Evolutionary conservation across 2,113 vertebrate species (phyloP).

Genomic region (Rhipidura dahli): DNA sequence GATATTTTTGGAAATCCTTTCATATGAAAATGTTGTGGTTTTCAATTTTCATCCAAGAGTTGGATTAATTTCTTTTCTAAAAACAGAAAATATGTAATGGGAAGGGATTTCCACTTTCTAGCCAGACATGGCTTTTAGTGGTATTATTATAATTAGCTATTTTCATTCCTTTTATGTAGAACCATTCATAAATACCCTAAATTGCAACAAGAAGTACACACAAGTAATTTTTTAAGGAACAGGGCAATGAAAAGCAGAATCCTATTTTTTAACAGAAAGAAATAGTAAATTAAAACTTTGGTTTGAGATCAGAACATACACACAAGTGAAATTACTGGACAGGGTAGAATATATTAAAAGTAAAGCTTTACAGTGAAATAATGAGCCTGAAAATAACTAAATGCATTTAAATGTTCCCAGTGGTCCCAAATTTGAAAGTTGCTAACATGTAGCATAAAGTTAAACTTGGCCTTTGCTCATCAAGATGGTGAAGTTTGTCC

Average conservation of each 20-base stretch:
- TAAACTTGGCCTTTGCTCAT: neutral
- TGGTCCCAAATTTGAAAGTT: neutral
- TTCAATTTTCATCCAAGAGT: constrained; percentile 32
- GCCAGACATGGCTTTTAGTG: constrained; percentile 15
- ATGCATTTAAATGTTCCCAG: neutral
- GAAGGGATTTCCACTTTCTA: constrained; percentile 56
- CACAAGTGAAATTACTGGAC: neutral
- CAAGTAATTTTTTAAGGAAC: neutral
- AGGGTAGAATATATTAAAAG: neutral
- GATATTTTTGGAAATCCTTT: neutral
- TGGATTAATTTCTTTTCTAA: constrained; percentile 33
- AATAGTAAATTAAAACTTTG: neutral
- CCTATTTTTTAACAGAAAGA: neutral
- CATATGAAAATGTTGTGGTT: constrained; percentile 18
- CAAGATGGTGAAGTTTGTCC: neutral
- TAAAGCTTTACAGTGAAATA: neutral
- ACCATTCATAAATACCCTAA: constrained; percentile 50
- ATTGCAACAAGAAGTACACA: neutral
- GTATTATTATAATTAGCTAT: constrained; percentile 44
- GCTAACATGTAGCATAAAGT: neutral
- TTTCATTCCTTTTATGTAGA: constrained; percentile 49
- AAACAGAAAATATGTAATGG: constrained; percentile 33
- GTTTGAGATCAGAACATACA: neutral
- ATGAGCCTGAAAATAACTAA: neutral
- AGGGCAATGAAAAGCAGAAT: neutral